phyloP scores from a whole-genome alignment of 2,113 vertebrate species.

The Xerus inauris region DNA sequence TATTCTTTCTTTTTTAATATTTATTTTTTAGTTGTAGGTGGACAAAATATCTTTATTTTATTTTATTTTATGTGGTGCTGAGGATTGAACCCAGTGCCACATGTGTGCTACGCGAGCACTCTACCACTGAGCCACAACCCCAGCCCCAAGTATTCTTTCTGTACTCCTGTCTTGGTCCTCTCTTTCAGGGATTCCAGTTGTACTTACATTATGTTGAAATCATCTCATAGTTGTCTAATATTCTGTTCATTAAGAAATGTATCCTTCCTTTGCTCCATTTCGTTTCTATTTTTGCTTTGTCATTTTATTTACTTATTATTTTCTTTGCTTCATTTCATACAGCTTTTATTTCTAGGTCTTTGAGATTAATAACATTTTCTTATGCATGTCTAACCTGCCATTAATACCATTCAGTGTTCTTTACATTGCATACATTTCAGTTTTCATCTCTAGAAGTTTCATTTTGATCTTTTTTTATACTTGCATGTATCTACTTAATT shows the following conservation, averaged over 20 bases:
- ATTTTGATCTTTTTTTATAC: background rate
- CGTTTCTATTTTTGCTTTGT: too few species aligned
- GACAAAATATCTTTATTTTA: too few species aligned
- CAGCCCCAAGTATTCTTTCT: background rate
- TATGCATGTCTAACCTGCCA: background rate
- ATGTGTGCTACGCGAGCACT: too few species aligned
- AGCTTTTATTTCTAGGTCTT: background rate
- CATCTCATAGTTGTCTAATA: background rate
- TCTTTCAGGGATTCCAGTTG: background rate
- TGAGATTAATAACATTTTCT: background rate
- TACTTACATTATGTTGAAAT: background rate
- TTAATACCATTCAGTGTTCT: background rate
- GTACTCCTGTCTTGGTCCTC: background rate
- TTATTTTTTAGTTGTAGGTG: too few species aligned
- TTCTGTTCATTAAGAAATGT: background rate
- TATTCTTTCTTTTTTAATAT: conserved; percentile 17
- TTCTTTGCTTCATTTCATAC: background rate
- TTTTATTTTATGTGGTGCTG: too few species aligned
- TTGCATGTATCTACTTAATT: background rate
- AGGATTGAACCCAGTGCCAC: too few species aligned
- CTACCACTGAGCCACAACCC: too few species aligned
- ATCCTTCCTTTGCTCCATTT: background rate
- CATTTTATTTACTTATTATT: too few species aligned
- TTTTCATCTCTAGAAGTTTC: background rate
- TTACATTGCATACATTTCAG: background rate